A percentile compares a stretch with the other conserved stretches of the same genome.
Evolutionary conservation across 2,113 vertebrate species (phyloP).

Genomic region (Pagrus major): DNA sequence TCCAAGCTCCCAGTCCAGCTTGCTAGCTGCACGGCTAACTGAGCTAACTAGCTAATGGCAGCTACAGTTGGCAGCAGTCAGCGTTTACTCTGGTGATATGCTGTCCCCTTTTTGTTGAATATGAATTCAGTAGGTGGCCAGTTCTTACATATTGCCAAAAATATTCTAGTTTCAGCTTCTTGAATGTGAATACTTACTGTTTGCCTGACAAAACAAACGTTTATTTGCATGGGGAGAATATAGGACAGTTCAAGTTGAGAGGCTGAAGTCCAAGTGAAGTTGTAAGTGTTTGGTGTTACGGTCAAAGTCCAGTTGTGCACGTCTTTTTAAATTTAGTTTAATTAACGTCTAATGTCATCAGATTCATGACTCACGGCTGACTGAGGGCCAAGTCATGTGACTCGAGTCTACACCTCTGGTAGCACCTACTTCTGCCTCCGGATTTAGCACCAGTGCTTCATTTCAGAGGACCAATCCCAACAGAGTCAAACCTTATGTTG

Average conservation of each 20-base stretch:
- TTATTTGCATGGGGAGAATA: not conserved
- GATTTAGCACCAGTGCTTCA: not conserved
- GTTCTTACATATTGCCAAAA: no score
- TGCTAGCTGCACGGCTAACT: no score
- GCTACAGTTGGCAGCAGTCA: no score
- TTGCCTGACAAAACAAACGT: not conserved
- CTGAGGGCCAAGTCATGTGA: slow-evolving; percentile 13
- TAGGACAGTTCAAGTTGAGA: not conserved
- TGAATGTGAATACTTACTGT: not conserved
- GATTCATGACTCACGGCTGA: not conserved
- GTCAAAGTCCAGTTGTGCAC: not conserved
- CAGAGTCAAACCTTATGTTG: slow-evolving; percentile 4
- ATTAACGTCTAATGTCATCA: not conserved
- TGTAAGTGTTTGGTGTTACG: not conserved
- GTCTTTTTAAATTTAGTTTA: not conserved
- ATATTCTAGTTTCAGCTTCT: not conserved
- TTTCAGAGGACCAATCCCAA: not conserved
- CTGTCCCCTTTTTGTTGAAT: no score
- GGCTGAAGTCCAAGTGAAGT: not conserved
- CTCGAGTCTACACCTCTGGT: not conserved
- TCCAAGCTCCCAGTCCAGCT: no score
- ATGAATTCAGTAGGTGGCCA: no score
- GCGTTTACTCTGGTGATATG: no score
- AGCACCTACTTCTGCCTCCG: not conserved
- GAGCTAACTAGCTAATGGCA: no score